Percentiles rank a stretch among this genome's conserved stretches.
Conservation (phyloP, 1,140 invertebrate genomes). For the Ceratosolen solmsi region DNA sequence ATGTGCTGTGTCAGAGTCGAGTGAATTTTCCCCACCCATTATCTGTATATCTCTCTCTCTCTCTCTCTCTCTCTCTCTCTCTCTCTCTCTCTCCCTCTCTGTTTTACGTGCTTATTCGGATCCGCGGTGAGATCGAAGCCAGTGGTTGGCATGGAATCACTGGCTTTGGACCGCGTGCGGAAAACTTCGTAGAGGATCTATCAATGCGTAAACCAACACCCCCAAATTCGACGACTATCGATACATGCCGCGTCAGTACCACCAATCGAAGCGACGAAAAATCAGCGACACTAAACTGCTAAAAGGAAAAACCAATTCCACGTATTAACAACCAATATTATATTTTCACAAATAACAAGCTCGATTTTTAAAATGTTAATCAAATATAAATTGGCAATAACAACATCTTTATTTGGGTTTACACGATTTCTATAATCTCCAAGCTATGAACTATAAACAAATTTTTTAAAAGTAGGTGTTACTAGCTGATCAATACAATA, state of each 20-base stretch:
- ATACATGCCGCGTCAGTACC: background rate
- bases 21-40: background rate
- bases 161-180: background rate
- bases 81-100: background rate
- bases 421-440: too few relatives aligned
- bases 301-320: too few relatives aligned
- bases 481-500: too few relatives aligned
- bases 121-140: constrained; percentile 9
- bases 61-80: background rate
- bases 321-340: too few relatives aligned
- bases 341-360: too few relatives aligned
- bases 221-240: background rate
- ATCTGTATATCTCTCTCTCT: background rate
- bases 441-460: too few relatives aligned
- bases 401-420: too few relatives aligned
- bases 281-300: too few relatives aligned
- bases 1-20: constrained; percentile 18
- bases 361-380: too few relatives aligned
- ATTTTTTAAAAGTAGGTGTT: too few relatives aligned
- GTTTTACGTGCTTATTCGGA: background rate
- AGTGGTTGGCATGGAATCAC: constrained; percentile 26
- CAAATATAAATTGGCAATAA: too few relatives aligned
- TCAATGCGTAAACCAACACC: background rate
- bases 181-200: constrained; percentile 30
- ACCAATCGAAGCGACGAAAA: background rate